These are phyloP conservation scores for Anoplius nigerrimus DNA, from an alignment of 2,888 invertebrate genomes.

Conservation along the genomic window DNA sequence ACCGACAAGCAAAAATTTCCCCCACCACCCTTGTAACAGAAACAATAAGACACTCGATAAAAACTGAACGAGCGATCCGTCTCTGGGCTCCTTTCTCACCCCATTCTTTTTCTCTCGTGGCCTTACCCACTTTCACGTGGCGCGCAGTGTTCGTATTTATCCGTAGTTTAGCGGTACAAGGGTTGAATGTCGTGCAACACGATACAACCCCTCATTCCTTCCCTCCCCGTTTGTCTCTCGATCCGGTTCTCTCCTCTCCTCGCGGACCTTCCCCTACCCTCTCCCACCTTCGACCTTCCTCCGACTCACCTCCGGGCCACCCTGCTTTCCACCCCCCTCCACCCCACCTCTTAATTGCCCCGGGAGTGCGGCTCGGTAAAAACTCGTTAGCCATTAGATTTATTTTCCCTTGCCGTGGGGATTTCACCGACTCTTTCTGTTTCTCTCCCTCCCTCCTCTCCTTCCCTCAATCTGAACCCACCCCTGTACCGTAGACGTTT, in stretches of 20 bases:
- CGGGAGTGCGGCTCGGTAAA: constrained; percentile 63
- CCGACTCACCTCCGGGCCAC: constrained; percentile 51
- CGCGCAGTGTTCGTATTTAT: constrained; percentile 53
- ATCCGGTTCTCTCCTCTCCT: constrained; percentile 24
- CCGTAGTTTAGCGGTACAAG: constrained; percentile 59
- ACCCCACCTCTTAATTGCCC: constrained; percentile 66
- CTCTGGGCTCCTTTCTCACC: constrained; percentile 24
- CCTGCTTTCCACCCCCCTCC: constrained; percentile 45
- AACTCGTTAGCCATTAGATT: constrained; percentile 72
- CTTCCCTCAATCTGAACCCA: too few relatives aligned
- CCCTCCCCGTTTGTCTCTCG: background rate
- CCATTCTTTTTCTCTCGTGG: constrained; percentile 32
- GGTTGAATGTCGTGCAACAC: constrained; percentile 68
- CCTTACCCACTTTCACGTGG: constrained; percentile 44
- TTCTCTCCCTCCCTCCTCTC: too few relatives aligned
- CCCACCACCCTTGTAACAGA: too few relatives aligned
- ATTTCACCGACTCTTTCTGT: constrained; percentile 23
- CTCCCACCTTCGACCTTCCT: constrained; percentile 55
- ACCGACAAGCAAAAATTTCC: too few relatives aligned
- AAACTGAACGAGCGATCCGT: constrained; percentile 1
- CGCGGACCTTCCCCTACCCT: constrained; percentile 48
- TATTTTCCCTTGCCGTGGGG: constrained; percentile 63
- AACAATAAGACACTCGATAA: background rate
- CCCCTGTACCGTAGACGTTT: too few relatives aligned
- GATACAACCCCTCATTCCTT: constrained; percentile 55